These are phyloP conservation scores for Phocoena phocoena DNA, from an alignment of 2,113 vertebrate species.

Conservation along the genomic window DNA sequence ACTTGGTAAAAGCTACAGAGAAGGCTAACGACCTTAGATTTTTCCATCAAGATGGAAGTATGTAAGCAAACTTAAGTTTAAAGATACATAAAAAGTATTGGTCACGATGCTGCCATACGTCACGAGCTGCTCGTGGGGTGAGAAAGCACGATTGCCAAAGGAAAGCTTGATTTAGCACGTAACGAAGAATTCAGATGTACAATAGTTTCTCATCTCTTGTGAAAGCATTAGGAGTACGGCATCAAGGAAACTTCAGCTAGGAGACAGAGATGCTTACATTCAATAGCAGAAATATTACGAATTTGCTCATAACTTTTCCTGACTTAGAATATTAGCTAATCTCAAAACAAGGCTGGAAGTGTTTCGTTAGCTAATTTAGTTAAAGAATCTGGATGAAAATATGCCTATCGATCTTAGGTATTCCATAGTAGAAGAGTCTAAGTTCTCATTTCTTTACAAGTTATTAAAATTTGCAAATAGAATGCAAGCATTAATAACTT, in stretches of 20 bases:
- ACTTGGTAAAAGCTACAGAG: not conserved
- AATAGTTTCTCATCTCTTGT: not conserved
- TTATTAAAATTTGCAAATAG: not conserved
- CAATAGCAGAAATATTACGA: not conserved
- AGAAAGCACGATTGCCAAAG: not conserved
- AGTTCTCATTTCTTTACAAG: not conserved
- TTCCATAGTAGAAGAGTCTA: not conserved
- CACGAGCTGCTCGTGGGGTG: not conserved
- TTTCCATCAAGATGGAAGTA: not conserved
- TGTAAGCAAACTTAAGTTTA: not conserved
- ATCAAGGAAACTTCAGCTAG: not conserved
- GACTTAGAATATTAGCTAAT: not conserved
- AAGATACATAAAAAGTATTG: not conserved
- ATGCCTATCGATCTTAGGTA: not conserved
- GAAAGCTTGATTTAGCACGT: not conserved
- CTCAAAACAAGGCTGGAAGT: not conserved
- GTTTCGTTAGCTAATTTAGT: not conserved
- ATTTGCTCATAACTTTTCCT: not conserved
- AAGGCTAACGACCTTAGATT: not conserved
- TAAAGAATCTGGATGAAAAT: not conserved
- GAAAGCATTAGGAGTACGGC: not conserved
- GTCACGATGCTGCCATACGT: rapidly evolving
- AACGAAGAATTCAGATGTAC: not conserved
- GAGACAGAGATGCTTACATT: not conserved
- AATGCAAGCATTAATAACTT: not conserved